Evolutionary conservation across 2,113 vertebrate species (phyloP).

Genomic region (Strigops habroptila): DNA sequence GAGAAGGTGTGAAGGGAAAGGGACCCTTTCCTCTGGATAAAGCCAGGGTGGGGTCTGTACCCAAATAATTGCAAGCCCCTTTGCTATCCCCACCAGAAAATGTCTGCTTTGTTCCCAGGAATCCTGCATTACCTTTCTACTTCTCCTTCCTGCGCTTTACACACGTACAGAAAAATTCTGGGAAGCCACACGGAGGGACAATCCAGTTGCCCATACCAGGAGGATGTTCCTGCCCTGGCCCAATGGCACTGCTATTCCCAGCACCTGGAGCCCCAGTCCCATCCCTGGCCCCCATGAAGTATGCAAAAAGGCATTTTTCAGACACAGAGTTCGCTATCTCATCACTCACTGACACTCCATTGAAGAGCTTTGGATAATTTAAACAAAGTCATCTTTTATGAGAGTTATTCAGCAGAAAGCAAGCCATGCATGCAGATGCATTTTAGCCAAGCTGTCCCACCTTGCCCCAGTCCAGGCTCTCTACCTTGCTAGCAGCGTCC

Average conservation of each 20-base stretch:
- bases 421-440: not conserved
- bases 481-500: not conserved
- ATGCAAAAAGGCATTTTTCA: not conserved
- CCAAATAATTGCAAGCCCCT: not conserved
- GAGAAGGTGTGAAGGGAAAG: not conserved
- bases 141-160: not conserved
- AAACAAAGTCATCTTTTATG: not conserved
- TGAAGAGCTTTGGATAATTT: not conserved
- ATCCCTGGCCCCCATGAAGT: not conserved
- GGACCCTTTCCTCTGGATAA: not conserved
- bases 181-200: not conserved
- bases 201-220: fast-evolving
- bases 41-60: not conserved
- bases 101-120: not conserved
- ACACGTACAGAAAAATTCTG: not conserved
- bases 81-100: not conserved
- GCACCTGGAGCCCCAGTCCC: not conserved
- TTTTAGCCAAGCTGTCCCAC: not conserved
- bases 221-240: not conserved
- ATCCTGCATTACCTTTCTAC: not conserved
- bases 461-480: not conserved
- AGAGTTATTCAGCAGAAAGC: not conserved
- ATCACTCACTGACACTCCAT: not conserved
- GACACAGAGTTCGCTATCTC: not conserved
- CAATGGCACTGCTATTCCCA: not conserved